A percentile compares a stretch with the other conserved stretches of the same genome.
Evolutionary conservation across 2,797 vertebrate species (phyloP).

Genomic region (Ctenosaura bakeri): DNA sequence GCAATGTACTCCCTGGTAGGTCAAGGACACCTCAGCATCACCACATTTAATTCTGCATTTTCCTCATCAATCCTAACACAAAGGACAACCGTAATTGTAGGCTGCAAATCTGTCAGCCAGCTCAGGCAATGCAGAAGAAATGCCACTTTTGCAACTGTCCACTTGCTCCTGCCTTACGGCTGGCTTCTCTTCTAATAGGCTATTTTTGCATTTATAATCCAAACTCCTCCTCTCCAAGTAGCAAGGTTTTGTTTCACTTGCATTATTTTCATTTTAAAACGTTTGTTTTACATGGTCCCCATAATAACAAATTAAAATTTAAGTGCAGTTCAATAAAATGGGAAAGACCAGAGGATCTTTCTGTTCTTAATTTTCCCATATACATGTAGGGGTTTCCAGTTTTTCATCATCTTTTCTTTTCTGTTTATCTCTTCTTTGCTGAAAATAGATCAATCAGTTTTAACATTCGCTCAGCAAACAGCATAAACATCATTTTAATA

Average conservation of each 20-base stretch:
- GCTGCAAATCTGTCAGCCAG: not conserved
- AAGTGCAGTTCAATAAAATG: not conserved
- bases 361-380: not conserved
- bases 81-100: not conserved
- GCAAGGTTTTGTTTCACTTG: not conserved
- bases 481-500: not conserved
- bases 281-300: not conserved
- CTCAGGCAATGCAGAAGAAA: not conserved
- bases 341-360: not conserved
- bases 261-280: not conserved
- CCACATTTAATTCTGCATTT: not conserved
- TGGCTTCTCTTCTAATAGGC: not conserved
- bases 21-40: not conserved
- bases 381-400: not conserved
- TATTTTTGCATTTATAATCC: not conserved
- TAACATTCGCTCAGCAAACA: not conserved
- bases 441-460: not conserved
- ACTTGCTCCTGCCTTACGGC: not conserved
- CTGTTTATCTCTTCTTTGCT: not conserved
- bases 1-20: not conserved
- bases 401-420: not conserved
- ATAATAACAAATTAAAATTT: slow-evolving; percentile 8
- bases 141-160: not conserved
- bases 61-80: not conserved
- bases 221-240: not conserved